A percentile compares a stretch with the other conserved stretches of the same genome.
Conservation (phyloP, 2,797 vertebrate genomes). For the Enoplosus armatus region DNA sequence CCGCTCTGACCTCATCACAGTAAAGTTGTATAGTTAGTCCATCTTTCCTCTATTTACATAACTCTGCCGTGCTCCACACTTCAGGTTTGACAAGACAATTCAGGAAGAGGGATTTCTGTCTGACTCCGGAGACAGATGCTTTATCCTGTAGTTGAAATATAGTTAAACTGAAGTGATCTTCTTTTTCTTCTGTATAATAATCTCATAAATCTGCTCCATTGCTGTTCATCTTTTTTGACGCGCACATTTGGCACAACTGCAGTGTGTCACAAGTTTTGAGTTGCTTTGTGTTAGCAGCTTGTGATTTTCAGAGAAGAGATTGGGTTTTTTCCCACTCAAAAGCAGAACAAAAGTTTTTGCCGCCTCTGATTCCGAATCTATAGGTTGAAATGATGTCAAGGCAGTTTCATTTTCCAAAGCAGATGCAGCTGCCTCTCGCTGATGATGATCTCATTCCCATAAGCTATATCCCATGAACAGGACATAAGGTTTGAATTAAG, state of each 20-base stretch:
- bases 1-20: conserved; percentile 48
- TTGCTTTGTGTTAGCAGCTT: conserved; percentile 16
- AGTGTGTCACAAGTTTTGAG: conserved; percentile 37
- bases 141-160: conserved; percentile 7
- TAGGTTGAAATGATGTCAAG: conserved; percentile 38
- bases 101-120: not conserved
- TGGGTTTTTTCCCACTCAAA: not conserved
- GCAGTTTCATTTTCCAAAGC: conserved; percentile 48
- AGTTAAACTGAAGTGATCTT: not conserved
- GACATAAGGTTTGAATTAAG: conserved; percentile 76
- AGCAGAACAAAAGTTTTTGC: not conserved
- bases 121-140: conserved; percentile 26
- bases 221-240: conserved; percentile 23
- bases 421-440: conserved; percentile 47
- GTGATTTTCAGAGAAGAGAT: conserved; percentile 10
- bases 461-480: conserved; percentile 48
- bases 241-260: conserved; percentile 15
- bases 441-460: conserved; percentile 69
- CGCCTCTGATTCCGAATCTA: conserved; percentile 30
- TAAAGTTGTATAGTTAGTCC: conserved; percentile 28
- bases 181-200: conserved; percentile 32
- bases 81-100: conserved; percentile 21
- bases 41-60: conserved; percentile 43
- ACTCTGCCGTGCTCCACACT: conserved; percentile 2
- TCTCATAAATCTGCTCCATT: conserved; percentile 28